phyloP scores from a whole-genome alignment of 2,797 vertebrate genomes.

The Rousettus madagascariensis region DNA sequence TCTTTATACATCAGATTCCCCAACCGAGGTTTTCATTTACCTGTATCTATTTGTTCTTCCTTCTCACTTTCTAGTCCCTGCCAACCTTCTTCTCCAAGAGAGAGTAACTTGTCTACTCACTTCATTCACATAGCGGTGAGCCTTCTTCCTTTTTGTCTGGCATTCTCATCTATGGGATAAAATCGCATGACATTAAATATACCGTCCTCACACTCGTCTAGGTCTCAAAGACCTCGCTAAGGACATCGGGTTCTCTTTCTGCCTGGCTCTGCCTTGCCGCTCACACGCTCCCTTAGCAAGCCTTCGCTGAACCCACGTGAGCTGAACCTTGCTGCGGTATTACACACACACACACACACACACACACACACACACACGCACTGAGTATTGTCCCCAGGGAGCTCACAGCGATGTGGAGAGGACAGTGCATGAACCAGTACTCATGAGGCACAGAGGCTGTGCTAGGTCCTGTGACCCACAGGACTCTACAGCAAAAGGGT shows the following conservation, averaged over 20 bases:
- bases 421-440: no score
- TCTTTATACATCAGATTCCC: background rate
- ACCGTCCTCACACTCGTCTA: background rate
- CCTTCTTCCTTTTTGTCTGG: background rate
- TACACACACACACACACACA: background rate
- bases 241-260: background rate
- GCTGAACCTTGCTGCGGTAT: background rate
- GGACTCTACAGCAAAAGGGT: background rate
- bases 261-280: background rate
- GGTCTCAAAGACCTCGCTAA: background rate
- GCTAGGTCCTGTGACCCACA: fast-evolving
- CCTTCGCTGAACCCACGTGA: background rate
- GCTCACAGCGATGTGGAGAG: fast-evolving
- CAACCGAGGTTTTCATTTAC: background rate
- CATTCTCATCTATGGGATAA: background rate
- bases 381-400: background rate
- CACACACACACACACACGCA: background rate
- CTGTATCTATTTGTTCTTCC: background rate
- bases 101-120: background rate
- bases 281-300: background rate
- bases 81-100: background rate
- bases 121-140: no score
- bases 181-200: no score
- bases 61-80: background rate
- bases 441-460: fast-evolving